Percentiles rank a stretch among this genome's conserved stretches.
phyloP scores from a whole-genome alignment of 2,888 invertebrate species.

The Andrena flavipes region DNA sequence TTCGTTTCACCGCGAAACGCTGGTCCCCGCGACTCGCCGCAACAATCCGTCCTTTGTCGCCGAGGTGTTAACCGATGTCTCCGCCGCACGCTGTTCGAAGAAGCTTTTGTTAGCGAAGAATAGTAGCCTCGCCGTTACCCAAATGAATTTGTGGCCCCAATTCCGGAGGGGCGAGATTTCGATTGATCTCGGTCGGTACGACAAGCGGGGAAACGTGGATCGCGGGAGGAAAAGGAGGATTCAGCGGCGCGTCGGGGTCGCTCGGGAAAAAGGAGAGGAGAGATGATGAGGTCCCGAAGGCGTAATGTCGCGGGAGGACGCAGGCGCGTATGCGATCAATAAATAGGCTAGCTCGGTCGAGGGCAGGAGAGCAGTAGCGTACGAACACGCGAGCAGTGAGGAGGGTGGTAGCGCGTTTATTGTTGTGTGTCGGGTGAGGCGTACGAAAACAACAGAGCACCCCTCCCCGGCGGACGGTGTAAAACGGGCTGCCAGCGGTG shows the following conservation, averaged over 20 bases:
- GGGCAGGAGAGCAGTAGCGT: slow-evolving; percentile 83
- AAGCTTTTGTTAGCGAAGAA: too few species aligned
- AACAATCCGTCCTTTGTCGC: too few species aligned
- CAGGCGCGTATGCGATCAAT: slow-evolving; percentile 83
- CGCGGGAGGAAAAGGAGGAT: background rate
- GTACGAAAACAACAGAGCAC: slow-evolving; percentile 69
- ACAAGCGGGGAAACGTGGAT: background rate
- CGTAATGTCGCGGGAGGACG: slow-evolving; percentile 66
- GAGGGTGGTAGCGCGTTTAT: slow-evolving; percentile 70
- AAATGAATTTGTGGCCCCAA: too few species aligned
- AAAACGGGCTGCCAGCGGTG: slow-evolving; percentile 75
- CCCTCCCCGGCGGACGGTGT: slow-evolving; percentile 70
- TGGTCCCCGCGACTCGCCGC: too few species aligned
- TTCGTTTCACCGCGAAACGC: too few species aligned
- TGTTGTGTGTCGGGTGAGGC: slow-evolving; percentile 68
- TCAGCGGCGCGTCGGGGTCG: slow-evolving; percentile 20
- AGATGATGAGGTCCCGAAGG: slow-evolving; percentile 54
- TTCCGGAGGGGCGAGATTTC: slow-evolving; percentile 8
- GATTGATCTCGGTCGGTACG: slow-evolving; percentile 31
- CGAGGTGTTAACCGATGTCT: too few species aligned
- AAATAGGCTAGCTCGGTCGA: slow-evolving; percentile 79
- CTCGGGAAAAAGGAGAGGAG: slow-evolving; percentile 60
- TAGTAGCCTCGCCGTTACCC: too few species aligned
- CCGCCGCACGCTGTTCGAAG: too few species aligned
- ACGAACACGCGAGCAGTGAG: slow-evolving; percentile 80